A percentile compares a stretch with the other conserved stretches of the same genome.
phyloP scores from a whole-genome alignment of 2,888 invertebrate species.

The Tineola bisselliella region DNA sequence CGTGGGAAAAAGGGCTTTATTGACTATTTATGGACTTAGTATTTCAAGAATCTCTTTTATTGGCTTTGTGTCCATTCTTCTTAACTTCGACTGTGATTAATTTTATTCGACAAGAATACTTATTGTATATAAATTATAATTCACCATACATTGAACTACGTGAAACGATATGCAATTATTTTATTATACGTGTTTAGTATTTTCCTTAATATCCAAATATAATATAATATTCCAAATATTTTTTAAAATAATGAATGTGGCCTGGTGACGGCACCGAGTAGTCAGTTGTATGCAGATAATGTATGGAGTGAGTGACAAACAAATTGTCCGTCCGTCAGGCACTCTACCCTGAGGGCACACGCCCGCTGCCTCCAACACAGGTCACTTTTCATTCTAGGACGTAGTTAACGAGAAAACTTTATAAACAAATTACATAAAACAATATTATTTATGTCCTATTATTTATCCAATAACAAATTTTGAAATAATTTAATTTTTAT shows the following conservation, averaged over 20 bases:
- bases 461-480: no score
- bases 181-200: neutral
- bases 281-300: slow-evolving; percentile 14
- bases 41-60: slow-evolving; percentile 44
- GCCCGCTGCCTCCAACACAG: neutral
- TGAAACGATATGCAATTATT: neutral
- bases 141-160: neutral
- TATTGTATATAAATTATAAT: no score
- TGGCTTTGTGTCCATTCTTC: slow-evolving; percentile 30
- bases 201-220: slow-evolving; percentile 1
- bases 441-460: neutral
- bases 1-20: slow-evolving; percentile 42
- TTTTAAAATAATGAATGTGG: slow-evolving; percentile 8
- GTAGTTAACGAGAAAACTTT: slow-evolving; percentile 9
- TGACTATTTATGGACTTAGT: slow-evolving; percentile 43
- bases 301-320: slow-evolving; percentile 31
- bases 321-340: slow-evolving; percentile 33
- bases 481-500: neutral
- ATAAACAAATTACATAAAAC: neutral
- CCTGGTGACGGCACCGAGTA: neutral
- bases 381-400: slow-evolving; percentile 6
- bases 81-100: slow-evolving; percentile 36
- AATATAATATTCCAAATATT: neutral
- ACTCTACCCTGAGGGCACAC: slow-evolving; percentile 13
- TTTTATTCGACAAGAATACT: slow-evolving; percentile 14